Conservation (phyloP, 2,797 vertebrate species). For the Momotus momota region DNA sequence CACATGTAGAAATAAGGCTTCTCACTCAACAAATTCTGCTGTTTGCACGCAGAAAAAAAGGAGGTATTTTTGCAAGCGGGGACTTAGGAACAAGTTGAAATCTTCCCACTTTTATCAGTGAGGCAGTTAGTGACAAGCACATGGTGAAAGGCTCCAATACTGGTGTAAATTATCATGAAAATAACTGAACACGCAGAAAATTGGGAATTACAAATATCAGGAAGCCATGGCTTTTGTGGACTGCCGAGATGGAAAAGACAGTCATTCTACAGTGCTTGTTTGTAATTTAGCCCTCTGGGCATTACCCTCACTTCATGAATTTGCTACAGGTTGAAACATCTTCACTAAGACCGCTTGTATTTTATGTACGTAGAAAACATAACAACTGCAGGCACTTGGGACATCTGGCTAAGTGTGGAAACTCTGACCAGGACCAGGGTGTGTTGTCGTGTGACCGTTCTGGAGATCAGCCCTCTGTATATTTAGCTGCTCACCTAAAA, state of each 20-base stretch:
- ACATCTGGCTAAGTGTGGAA: background rate
- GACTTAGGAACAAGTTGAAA: constrained; percentile 67
- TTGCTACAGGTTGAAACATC: background rate
- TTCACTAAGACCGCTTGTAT: background rate
- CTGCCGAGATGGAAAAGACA: background rate
- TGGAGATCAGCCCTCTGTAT: constrained; percentile 29
- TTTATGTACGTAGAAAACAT: background rate
- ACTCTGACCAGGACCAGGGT: background rate
- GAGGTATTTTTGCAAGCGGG: constrained; percentile 70
- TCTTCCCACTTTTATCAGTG: constrained; percentile 65
- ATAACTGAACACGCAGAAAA: constrained; percentile 36
- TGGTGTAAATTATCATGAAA: constrained; percentile 54
- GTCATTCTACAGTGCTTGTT: background rate
- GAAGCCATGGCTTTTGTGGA: background rate
- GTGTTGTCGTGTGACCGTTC: constrained; percentile 23
- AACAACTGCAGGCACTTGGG: background rate
- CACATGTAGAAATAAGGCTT: constrained; percentile 70
- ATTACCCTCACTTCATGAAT: background rate
- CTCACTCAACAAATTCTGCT: constrained; percentile 71
- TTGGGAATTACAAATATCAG: background rate
- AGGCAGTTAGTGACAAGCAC: constrained; percentile 64
- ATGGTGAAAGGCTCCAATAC: constrained; percentile 59
- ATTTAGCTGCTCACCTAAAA: constrained; percentile 56
- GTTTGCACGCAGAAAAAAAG: constrained; percentile 63
- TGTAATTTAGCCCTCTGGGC: background rate